phyloP scores from a whole-genome alignment of 2,113 vertebrate species.

The Malurus alboscapulatus region DNA sequence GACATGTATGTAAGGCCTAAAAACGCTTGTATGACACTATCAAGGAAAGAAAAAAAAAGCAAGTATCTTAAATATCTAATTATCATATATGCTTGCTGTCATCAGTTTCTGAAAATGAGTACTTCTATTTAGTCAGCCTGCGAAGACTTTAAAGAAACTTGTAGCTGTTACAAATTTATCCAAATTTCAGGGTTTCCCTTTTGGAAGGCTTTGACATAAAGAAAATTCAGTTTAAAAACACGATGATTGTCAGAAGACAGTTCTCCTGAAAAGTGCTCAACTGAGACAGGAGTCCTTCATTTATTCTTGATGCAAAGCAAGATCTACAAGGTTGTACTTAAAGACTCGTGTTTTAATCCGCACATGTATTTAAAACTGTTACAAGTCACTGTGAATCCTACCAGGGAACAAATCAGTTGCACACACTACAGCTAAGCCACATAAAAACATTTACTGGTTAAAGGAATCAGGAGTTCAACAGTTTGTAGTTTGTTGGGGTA shows the following conservation, averaged over 20 bases:
- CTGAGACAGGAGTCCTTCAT: not conserved
- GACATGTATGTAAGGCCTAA: rapidly evolving
- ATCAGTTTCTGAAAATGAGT: not conserved
- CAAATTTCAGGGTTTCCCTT: not conserved
- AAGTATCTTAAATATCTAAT: not conserved
- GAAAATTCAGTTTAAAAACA: not conserved
- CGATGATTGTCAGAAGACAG: not conserved
- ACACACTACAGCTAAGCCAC: not conserved
- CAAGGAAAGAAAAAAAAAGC: not conserved
- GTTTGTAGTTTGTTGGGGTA: not conserved
- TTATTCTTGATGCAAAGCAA: not conserved
- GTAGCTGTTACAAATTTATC: not conserved
- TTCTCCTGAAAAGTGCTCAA: not conserved
- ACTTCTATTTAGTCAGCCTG: not conserved
- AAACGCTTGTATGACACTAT: rapidly evolving
- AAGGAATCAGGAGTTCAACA: not conserved
- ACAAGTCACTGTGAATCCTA: not conserved
- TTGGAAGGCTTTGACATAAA: not conserved
- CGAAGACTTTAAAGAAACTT: not conserved
- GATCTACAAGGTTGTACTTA: not conserved
- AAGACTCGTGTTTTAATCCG: not conserved
- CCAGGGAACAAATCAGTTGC: not conserved
- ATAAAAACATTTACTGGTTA: not conserved
- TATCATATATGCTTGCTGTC: not conserved
- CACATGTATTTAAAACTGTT: not conserved